Base-by-base conservation (phyloP, 2,797 vertebrate species). In the Chaetophractus vellerosus region DNA sequence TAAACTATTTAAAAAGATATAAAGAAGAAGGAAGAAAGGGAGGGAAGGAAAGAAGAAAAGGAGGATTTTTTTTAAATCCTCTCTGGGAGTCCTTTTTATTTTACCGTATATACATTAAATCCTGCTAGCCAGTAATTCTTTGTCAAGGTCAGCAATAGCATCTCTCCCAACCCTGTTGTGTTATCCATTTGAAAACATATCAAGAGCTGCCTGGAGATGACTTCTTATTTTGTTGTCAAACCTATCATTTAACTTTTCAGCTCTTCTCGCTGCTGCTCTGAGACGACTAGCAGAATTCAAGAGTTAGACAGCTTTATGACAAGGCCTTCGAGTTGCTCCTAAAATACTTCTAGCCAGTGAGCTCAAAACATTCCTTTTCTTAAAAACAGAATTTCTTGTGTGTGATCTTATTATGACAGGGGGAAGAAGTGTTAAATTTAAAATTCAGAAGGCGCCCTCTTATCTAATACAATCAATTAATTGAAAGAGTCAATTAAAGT, bases 371-470 rank as follows among this genome's bases (percentile, higher is more conserved):
- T 66, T 79, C 63, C 33, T 96, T 74, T 85, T 48, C 71, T 86
- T 79, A 92, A 93, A 80, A 90, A 69, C 50, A 85, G 66, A 84
- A 86, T 86, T 78, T 68, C 75, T 90, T 79, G 52, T 87, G 38
- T n/a, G 66, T 23, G 55, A 24, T 72, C 38, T 88, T 95, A 93
- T 85, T 93, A 64, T 91, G 94, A 95, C 31, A 78, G 72, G 75
- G 33, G n/a, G 23, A 3, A 24, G 78, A 85, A 84, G 4, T 48
- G 76, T 79, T 95, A 85, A 92, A 85, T 88, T 95, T 92, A 91
- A 96, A 93, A 93, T 90, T 95, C 88, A 93, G 68, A 90, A 88
- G 63, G 26, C 78, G 33, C 21, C 81, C 57, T 94, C 95, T 91
- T 82, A 85, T 85, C 57, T 90, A 76, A 55, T 31, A 74, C 48